Conservation (phyloP, 2,113 vertebrate genomes). For the Charina bottae region DNA sequence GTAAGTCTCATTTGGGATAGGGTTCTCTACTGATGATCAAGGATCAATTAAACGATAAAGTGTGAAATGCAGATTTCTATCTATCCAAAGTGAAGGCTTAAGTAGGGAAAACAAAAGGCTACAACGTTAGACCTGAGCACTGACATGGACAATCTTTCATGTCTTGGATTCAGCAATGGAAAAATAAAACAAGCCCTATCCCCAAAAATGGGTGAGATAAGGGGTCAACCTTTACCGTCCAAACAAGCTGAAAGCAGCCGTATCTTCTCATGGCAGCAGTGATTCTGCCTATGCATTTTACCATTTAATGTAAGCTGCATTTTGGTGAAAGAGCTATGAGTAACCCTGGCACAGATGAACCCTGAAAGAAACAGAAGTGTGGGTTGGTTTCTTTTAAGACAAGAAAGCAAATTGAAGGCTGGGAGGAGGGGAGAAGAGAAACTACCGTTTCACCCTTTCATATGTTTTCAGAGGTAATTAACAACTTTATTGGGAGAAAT, state of each 20-base stretch:
- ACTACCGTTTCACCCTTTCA: background rate
- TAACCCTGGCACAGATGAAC: background rate
- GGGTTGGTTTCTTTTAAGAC: background rate
- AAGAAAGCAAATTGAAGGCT: background rate
- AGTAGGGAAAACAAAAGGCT: background rate
- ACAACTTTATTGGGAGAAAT: background rate
- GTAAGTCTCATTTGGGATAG: conserved; percentile 49
- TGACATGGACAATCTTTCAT: conserved; percentile 53
- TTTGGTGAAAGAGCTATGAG: background rate
- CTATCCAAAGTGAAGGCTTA: background rate
- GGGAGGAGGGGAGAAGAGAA: background rate
- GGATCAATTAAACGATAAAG: conserved; percentile 2
- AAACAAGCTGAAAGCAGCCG: conserved; percentile 27
- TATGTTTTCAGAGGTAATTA: background rate
- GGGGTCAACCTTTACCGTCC: conserved; percentile 32
- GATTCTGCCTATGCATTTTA: conserved; percentile 61
- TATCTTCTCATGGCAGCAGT: conserved; percentile 67
- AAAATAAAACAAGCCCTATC: conserved; percentile 5
- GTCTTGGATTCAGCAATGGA: conserved; percentile 36
- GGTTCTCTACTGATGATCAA: conserved; percentile 2
- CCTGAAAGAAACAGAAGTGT: background rate
- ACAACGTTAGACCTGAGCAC: conserved; percentile 28
- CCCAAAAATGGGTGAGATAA: background rate
- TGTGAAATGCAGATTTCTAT: conserved; percentile 11
- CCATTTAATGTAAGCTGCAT: conserved; percentile 25